These are phyloP conservation scores for Caenorhabditis macrosperma DNA, from an alignment of 2,888 invertebrate species.

Conservation along the genomic window DNA sequence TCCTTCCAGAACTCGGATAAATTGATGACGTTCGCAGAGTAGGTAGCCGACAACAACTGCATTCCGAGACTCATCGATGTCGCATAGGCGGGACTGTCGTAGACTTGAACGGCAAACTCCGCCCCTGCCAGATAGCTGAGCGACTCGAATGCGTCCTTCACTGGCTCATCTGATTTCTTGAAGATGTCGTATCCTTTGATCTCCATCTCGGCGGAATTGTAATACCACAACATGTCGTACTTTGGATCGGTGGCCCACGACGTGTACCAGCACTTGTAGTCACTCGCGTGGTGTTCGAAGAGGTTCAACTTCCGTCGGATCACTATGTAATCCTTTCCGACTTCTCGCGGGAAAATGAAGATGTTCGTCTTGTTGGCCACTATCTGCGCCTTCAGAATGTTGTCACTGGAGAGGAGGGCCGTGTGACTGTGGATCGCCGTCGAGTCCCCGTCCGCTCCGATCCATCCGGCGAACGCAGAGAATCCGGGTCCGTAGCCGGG, in stretches of 20 bases:
- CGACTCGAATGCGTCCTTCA: constrained; percentile 48
- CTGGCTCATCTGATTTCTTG: constrained; percentile 28
- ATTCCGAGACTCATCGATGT: constrained; percentile 66
- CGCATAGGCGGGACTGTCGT: constrained; percentile 45
- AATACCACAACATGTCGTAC: constrained; percentile 95
- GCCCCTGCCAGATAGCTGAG: constrained; percentile 63
- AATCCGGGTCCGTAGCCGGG: constrained; percentile 89
- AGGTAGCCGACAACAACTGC: constrained; percentile 64
- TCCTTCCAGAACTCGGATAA: constrained; percentile 60
- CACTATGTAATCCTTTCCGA: constrained; percentile 72
- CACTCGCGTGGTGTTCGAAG: constrained; percentile 67
- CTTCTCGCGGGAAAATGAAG: constrained; percentile 71
- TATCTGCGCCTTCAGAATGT: constrained; percentile 70
- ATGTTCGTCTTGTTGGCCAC: constrained; percentile 70
- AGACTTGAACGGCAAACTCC: constrained; percentile 69
- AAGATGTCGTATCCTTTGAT: constrained; percentile 61
- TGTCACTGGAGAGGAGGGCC: constrained; percentile 69
- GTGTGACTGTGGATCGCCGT: constrained; percentile 85
- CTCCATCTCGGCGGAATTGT: constrained; percentile 80
- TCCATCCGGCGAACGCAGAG: constrained; percentile 91
- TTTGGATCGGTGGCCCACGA: constrained; percentile 86
- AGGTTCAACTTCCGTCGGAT: constrained; percentile 64
- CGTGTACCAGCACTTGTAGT: constrained; percentile 67
- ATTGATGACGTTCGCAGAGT: constrained; percentile 62
- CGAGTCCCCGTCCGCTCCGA: constrained; percentile 95